Evolutionary conservation across 2,888 invertebrate genomes (phyloP).

Genomic region (Sesamia inferens): DNA sequence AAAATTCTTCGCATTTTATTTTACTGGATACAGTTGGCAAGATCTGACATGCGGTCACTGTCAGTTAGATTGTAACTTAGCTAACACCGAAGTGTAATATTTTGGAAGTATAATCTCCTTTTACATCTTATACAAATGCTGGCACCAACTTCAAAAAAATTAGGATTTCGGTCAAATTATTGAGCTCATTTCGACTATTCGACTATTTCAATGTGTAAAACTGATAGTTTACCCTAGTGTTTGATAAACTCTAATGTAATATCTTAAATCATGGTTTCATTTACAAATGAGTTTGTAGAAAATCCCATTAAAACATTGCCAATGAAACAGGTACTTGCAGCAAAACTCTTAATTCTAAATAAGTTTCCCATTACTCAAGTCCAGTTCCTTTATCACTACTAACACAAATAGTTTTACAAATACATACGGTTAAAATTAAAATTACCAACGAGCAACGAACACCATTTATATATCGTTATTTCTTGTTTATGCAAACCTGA

Average conservation of each 20-base stretch:
- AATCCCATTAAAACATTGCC: not conserved
- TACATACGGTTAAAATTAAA: constrained; percentile 17
- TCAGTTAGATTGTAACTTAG: not conserved
- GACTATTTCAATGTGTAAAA: not conserved
- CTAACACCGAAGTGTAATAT: constrained; percentile 7
- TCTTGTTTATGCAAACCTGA: too few relatives aligned
- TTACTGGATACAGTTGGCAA: not conserved
- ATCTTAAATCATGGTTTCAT: not conserved
- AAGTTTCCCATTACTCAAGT: not conserved
- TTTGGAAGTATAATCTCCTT: not conserved
- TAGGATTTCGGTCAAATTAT: not conserved
- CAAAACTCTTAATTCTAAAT: not conserved
- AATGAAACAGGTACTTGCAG: not conserved
- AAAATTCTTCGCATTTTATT: constrained; percentile 8
- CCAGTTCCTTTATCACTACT: not conserved
- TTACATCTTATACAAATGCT: not conserved
- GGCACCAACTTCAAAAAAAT: too few relatives aligned
- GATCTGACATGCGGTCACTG: constrained; percentile 9
- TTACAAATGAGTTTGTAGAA: not conserved
- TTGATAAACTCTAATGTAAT: not conserved
- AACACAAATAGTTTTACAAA: constrained; percentile 2
- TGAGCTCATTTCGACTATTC: not conserved
- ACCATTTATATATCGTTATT: too few relatives aligned
- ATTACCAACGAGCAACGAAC: constrained; percentile 19
- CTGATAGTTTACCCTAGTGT: not conserved